These are phyloP conservation scores for Lepidochitona cinerea DNA, from an alignment of 2,888 invertebrate species.

Conservation along the genomic window DNA sequence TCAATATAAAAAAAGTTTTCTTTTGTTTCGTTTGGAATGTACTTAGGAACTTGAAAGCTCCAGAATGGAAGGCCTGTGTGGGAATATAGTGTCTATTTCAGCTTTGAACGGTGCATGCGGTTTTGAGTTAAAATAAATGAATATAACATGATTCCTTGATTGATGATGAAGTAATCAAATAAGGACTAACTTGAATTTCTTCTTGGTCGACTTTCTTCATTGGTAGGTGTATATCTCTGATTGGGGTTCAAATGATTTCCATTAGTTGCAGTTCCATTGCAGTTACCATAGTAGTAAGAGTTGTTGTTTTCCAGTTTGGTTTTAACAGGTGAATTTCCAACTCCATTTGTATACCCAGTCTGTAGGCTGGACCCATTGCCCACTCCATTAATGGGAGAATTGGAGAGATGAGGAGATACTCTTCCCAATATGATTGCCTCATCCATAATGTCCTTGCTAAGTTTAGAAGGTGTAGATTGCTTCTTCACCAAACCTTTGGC, in stretches of 20 bases:
- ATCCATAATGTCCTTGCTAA: constrained; percentile 50
- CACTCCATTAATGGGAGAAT: background rate
- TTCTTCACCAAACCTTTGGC: constrained; percentile 63
- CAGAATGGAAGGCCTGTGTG: too few relatives aligned
- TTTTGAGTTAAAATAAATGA: background rate
- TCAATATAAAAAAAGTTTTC: too few relatives aligned
- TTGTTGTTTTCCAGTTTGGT: background rate
- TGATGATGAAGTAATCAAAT: background rate
- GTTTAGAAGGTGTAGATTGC: constrained; percentile 56
- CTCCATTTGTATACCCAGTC: background rate
- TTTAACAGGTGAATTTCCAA: background rate
- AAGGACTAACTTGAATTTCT: constrained; percentile 42
- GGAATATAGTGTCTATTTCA: too few relatives aligned
- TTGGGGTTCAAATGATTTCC: background rate
- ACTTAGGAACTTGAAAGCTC: too few relatives aligned
- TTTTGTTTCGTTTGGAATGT: too few relatives aligned
- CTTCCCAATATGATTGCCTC: constrained; percentile 39
- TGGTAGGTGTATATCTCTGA: constrained; percentile 10
- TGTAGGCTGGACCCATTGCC: background rate
- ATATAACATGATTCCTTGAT: background rate
- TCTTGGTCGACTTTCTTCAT: constrained; percentile 31
- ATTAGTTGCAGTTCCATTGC: background rate
- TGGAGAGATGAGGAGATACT: background rate
- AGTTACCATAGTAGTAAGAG: background rate
- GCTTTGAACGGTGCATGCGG: too few relatives aligned